phyloP scores from a whole-genome alignment of 2,797 vertebrate species.

The Sus cebifrons region DNA sequence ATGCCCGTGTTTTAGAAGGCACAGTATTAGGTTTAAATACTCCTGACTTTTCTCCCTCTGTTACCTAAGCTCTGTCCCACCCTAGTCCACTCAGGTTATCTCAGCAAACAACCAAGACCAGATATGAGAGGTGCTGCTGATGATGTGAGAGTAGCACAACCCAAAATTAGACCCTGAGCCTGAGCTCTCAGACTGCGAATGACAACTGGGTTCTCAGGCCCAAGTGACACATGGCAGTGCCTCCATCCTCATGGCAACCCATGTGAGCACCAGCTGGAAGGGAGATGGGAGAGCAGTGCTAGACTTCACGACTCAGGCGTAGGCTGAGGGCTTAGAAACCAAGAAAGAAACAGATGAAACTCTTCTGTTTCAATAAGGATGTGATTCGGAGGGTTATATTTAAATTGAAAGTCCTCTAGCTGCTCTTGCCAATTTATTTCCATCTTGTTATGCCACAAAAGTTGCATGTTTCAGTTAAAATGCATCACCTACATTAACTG shows the following conservation, averaged over 20 bases:
- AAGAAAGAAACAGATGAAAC: not conserved
- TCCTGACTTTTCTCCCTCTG: not conserved
- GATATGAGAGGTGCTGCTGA: not conserved
- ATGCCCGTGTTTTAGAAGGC: not conserved
- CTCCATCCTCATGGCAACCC: not conserved
- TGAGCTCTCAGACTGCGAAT: not conserved
- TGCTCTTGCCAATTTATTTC: no score
- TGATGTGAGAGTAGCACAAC: not conserved
- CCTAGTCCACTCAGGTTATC: not conserved
- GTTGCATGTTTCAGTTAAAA: accelerated
- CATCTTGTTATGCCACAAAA: not conserved
- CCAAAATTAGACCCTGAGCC: not conserved
- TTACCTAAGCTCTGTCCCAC: not conserved
- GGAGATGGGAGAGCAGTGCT: not conserved
- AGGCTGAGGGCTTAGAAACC: not conserved
- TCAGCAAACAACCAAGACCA: not conserved
- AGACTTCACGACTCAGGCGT: constrained; percentile 35
- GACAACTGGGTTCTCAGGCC: not conserved
- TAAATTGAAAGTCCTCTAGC: not conserved
- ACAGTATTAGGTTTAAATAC: not conserved
- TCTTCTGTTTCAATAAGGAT: not conserved
- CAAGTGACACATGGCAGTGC: not conserved
- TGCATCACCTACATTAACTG: accelerated
- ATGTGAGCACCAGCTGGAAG: not conserved
- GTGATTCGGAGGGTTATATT: not conserved